Evolutionary conservation across 2,113 vertebrate genomes (phyloP), one percentile per base, ranked within the genome.

Genomic region (Mandrillus leucophaeus): DNA sequence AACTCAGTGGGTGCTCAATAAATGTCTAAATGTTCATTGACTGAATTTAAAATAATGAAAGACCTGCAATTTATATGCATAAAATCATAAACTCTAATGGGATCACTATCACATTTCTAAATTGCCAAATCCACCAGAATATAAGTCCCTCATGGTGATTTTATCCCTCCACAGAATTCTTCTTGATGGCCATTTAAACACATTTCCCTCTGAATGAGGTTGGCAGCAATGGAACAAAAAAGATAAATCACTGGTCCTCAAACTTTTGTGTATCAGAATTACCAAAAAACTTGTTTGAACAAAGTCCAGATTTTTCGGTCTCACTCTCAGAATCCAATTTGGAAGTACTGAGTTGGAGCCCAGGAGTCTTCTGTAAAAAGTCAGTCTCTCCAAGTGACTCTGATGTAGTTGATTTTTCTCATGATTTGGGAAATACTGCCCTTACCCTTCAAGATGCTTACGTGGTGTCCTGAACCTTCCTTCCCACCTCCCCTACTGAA

Each of bases 21-120:
- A 48, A 66, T 61, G 35, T 50, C 64, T 76, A 45, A 80, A 50
- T 87, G 13, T 35, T 75, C 57, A 18, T 22, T 79, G 23, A 78
- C 57, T 85, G 38, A 45, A 93, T 91, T 95, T 91, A 72, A 32
- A 73, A 90, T 79, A 25, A 68, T 23, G 9, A 89, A 78, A 94
- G 8, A 30, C 6, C n/a, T 45, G 11, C 10, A 75, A 8, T 27
- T 59, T 94, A 43, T 27, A 6, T 9, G 17, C 32, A 43, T 57
- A 89, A 89, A 93, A 85, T 25, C 52, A 72, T 38, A 92, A 73
- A 43, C 50, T 73, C 20, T 14, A 50, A 57, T 14, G 35, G 12
- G 23, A 52, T 50, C 43, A 76, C 61, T 52, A 86, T 12, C 43
- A 50, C 6, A 18, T 82, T 38, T 35, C 14, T 73, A 85, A 85